Evolutionary conservation across 2,113 vertebrate genomes (phyloP).

Genomic region (Athene cunicularia): DNA sequence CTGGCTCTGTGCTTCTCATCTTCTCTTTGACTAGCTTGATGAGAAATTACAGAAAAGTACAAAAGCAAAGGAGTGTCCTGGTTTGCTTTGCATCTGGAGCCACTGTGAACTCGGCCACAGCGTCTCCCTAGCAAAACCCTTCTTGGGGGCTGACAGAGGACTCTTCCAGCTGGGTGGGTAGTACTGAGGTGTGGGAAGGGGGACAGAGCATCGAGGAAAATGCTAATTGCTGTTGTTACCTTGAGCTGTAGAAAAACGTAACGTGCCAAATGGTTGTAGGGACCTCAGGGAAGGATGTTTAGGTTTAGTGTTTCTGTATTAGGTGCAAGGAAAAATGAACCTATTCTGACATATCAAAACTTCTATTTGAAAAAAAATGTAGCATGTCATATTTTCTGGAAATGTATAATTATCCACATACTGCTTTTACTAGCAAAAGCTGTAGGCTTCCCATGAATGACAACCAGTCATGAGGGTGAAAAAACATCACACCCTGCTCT

Average conservation of each 20-base stretch:
- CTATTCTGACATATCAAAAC: neutral
- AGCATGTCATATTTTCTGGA: neutral
- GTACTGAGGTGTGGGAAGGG: neutral
- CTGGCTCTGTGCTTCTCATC: neutral
- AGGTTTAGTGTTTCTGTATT: neutral
- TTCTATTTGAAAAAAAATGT: neutral
- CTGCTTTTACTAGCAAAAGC: neutral
- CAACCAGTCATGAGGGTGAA: conserved; percentile 3
- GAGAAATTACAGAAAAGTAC: neutral
- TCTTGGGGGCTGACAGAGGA: fast-evolving
- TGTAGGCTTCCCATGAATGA: neutral
- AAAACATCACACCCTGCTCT: conserved; percentile 47
- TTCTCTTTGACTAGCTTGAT: neutral
- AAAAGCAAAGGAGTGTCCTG: neutral
- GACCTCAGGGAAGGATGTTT: neutral
- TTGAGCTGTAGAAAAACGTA: neutral
- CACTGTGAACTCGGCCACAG: fast-evolving
- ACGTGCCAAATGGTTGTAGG: fast-evolving
- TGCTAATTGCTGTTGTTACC: neutral
- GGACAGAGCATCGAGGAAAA: neutral
- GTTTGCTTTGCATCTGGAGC: neutral
- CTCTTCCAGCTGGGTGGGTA: no score
- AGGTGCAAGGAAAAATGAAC: neutral
- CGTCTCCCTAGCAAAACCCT: neutral
- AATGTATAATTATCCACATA: neutral